Evolutionary conservation across 2,113 vertebrate genomes (phyloP).

Genomic region (Catagonus wagneri): DNA sequence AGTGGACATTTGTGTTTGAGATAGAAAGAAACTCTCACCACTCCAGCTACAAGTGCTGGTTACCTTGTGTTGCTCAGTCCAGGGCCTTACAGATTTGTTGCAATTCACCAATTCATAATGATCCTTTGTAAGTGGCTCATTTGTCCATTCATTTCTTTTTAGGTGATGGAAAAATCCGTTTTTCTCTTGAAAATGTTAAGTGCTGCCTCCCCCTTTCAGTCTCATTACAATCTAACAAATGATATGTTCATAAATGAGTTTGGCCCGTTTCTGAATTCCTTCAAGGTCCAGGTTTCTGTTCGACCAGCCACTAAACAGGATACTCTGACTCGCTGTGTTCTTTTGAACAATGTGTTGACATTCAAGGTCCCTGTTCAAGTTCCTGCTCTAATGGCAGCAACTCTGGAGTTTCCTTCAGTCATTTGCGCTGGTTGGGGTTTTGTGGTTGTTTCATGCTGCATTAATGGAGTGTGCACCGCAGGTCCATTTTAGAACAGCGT

Average conservation of each 20-base stretch:
- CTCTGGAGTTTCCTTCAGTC: background rate
- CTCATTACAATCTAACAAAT: background rate
- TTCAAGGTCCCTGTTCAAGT: background rate
- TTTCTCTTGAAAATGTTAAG: background rate
- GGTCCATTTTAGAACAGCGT: background rate
- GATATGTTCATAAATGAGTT: background rate
- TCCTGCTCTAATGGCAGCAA: background rate
- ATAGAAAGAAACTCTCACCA: background rate
- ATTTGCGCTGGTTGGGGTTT: background rate
- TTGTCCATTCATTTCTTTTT: background rate
- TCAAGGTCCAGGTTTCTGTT: background rate
- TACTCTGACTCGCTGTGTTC: background rate
- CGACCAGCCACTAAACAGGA: background rate
- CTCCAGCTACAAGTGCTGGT: background rate
- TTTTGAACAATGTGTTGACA: background rate
- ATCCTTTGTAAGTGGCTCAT: background rate
- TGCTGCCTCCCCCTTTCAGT: background rate
- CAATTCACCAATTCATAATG: background rate
- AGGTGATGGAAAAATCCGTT: background rate
- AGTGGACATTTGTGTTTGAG: background rate
- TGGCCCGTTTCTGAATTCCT: conserved; percentile 18
- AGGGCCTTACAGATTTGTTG: background rate
- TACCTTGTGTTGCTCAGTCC: background rate
- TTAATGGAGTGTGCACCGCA: background rate
- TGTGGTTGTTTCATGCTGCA: background rate